Base-by-base conservation (phyloP, 2,797 vertebrate species). In the Lepidocolaptes lacrymiger region DNA sequence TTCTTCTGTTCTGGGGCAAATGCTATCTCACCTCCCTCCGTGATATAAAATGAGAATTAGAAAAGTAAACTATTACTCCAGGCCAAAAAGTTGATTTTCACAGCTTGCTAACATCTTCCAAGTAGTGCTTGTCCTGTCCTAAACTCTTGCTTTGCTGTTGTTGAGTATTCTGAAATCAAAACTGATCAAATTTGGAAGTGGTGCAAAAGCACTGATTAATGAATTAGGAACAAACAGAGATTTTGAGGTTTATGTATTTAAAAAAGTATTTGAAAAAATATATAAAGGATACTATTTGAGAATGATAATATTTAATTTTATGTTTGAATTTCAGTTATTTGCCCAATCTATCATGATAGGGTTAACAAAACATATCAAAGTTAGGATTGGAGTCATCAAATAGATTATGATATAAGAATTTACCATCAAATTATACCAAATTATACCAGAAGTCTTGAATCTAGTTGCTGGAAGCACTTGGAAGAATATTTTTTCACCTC, bases 1-100 rank as follows among this genome's bases (percentile, higher is more conserved):
- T 88, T 85, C 69, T 95, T 95, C 96, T 90, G 56, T 97, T 97
- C 94, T 73, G 66, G 66, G 41, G 83, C 21, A 95, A 95, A 90
- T 82, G 36, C 17, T 92, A 37, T 52, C 80, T 93, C 66, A 73
- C 89, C 91, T 93, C 93, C 85, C 85, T 95, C 89, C 27, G n/a
- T 86, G 96, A 75, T 61, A 81, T 72, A 91, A 97, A 96, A 97
- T 95, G 85, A 93, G 78, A 90, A 75, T 81, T 88, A 82, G 69
- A 76, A 95, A 91, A 93, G 83, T 85, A 77, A 96, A 93, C 86
- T 89, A 68, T 88, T 92, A 91, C 55, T 94, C 30, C 56, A 85
- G 90, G 92, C 49, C 89, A 85, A 80, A 89, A 93, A 95, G 85
- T 89, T 92, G 77, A 69, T 86, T 90, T 91, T 94, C 82, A 71